Evolutionary conservation across 2,888 invertebrate genomes (phyloP), one percentile per base, ranked within the genome.

Genomic region (Rugalucina vietnamica): DNA sequence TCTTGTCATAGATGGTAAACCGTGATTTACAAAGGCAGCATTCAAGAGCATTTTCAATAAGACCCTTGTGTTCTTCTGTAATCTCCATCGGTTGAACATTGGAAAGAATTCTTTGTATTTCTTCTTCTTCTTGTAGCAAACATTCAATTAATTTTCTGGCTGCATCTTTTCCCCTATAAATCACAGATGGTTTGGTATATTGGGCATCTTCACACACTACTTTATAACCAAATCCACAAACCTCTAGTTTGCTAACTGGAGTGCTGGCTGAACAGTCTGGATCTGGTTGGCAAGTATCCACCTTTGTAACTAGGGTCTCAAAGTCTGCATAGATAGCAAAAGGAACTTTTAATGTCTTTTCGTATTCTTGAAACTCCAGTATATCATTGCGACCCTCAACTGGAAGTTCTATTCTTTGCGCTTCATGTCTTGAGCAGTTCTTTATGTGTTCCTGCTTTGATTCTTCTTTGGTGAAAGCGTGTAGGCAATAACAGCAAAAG

Each of bases 261-360:
- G 76, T 79, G 21, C 70, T 82, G 27, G 69, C n/a, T 18, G 85
- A 76, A 18, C 29, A n/a, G 18, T 81, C 36, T 0, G 78, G 81
- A 69, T 81, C 81, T 21, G 84, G 79, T 27, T 34, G 49, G 39
- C 84, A 81, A 1, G 84, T 71, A n/a, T 81, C 71, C n/a, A 84
- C 5, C 69, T 81, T 84, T 43, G 36, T 69, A 32, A 78, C 78
- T 3, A 85, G 3, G 18, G 79, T 85, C 70, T 85, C 79, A 54
- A 81, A 81, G 57, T 85, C 85, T 14, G 85, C 85, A 76, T 84
- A 84, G 8, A 84, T 81, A 1, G 81, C 84, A 34, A 84, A 84
- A 1, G 84, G 81, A 37, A 76, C 81, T 73, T 72, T 81, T 8
- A 81, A 29, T 1, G 50, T 65, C 70, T 81, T 85, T 71, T 81